Base-by-base conservation (phyloP, 2,797 vertebrate genomes). In the Limosa lapponica region DNA sequence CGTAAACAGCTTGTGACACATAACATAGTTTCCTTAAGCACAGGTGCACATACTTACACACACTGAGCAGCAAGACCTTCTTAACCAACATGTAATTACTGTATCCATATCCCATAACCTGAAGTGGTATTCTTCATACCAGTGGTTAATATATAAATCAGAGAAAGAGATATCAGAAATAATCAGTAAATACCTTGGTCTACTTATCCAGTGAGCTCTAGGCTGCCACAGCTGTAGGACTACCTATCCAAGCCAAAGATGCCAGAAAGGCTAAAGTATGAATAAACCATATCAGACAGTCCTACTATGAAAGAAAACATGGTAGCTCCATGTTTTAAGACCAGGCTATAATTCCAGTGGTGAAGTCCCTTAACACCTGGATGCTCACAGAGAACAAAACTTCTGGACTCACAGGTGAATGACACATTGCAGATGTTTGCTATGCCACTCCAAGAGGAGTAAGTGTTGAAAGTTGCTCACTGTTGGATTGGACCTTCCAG, bases 391-490 rank as follows among this genome's bases (percentile, higher is more conserved):
- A 9, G 41, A 89, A 49, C 3, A 30, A 72, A 93, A 65, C 27
- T 34, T 69, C 64, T 27, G n/a, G n/a, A 61, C 27, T 89, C 39
- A 59, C 8, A 0, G 0, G 23, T 25, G 11, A 79, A 49, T 28
- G 36, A 49, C 39, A 34, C 0, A 0, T 17, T 57, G 34, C 41
- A 64, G 44, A 16, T 34, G 10, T 18, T 80, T 55, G 36, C 12
- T 78, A 65, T 17, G 55, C 36, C 16, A 10, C 55, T 77, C 43
- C 36, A 85, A 80, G 17, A 61, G n/a, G 32, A 10, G 17, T 16
- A 46, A 52, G 28, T 4, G 19, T 3, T 58, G 23, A 12, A 86
- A 90, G 30, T 3, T 64, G 22, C 55, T 86, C 22, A 2, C 13
- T 61, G 30, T 36, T 69, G 54, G 46, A 62, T 6, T 6, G 16